These are phyloP conservation scores for Cataglyphis hispanica DNA, from an alignment of 1,140 invertebrate species.

Conservation along the genomic window DNA sequence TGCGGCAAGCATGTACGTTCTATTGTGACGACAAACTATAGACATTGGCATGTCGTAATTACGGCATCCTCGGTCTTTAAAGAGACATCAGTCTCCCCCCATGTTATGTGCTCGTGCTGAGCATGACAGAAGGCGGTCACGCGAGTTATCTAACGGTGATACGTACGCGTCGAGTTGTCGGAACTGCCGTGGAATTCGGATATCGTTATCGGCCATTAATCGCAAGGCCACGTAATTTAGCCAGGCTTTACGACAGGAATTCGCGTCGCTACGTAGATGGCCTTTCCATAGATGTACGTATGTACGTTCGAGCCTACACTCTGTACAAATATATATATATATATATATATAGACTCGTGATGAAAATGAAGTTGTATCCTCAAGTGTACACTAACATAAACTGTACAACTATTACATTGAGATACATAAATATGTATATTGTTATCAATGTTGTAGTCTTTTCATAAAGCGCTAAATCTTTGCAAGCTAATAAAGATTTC, in stretches of 20 bases:
- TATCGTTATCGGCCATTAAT: slow-evolving; percentile 61
- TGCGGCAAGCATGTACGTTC: neutral
- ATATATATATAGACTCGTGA: neutral
- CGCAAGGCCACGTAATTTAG: slow-evolving; percentile 41
- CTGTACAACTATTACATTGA: neutral
- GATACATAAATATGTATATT: neutral
- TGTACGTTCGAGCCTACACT: neutral
- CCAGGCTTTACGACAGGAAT: slow-evolving; percentile 42
- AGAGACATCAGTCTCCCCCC: slow-evolving; percentile 33
- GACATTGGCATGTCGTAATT: slow-evolving; percentile 35
- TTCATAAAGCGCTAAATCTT: too few relatives aligned
- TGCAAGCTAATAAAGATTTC: too few relatives aligned
- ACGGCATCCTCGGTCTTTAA: slow-evolving; percentile 32
- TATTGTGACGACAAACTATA: neutral
- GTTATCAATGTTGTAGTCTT: neutral
- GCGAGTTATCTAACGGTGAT: slow-evolving; percentile 49
- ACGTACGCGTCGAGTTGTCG: slow-evolving; percentile 28
- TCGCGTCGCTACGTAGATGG: slow-evolving; percentile 30
- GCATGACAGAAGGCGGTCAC: slow-evolving; percentile 30
- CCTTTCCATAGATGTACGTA: slow-evolving; percentile 19
- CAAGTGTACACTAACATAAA: neutral
- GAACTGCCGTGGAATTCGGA: slow-evolving; percentile 46
- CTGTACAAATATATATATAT: neutral
- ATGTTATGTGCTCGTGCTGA: neutral
- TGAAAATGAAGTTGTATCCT: slow-evolving; percentile 23